Evolutionary conservation across 2,797 vertebrate species (phyloP).

Genomic region (Okamejei kenojei): DNA sequence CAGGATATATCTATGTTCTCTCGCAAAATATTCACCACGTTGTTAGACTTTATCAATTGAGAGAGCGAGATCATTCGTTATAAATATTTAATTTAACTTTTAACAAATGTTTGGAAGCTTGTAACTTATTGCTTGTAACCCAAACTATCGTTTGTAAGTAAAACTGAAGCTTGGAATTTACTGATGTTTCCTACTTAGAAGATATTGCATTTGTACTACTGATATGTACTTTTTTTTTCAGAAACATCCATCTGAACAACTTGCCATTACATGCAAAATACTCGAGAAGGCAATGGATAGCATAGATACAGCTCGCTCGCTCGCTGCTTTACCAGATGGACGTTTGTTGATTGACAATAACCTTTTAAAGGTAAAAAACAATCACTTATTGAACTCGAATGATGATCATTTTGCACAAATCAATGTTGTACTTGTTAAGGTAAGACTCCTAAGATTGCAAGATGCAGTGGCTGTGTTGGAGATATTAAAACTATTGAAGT

Average conservation of each 20-base stretch:
- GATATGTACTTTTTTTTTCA: conserved; percentile 46
- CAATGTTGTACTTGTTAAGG: background rate
- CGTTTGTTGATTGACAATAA: conserved; percentile 62
- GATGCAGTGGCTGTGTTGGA: background rate
- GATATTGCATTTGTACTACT: no score
- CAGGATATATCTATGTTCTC: background rate
- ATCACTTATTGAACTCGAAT: background rate
- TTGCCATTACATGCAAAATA: conserved; percentile 62
- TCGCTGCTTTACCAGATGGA: conserved; percentile 49
- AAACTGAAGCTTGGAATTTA: background rate
- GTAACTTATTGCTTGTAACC: background rate
- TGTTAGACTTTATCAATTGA: background rate
- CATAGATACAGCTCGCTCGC: conserved; percentile 54
- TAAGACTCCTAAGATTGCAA: background rate
- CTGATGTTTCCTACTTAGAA: background rate
- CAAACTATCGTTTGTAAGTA: background rate
- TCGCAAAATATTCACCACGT: background rate
- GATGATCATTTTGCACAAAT: background rate
- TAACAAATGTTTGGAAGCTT: background rate
- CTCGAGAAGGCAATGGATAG: conserved; percentile 60
- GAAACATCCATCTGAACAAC: conserved; percentile 58
- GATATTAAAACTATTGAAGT: background rate
- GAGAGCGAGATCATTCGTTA: background rate
- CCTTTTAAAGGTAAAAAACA: conserved; percentile 62
- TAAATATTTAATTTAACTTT: background rate